Conservation (phyloP, 2,113 vertebrate species). For the Elachura formosa region DNA sequence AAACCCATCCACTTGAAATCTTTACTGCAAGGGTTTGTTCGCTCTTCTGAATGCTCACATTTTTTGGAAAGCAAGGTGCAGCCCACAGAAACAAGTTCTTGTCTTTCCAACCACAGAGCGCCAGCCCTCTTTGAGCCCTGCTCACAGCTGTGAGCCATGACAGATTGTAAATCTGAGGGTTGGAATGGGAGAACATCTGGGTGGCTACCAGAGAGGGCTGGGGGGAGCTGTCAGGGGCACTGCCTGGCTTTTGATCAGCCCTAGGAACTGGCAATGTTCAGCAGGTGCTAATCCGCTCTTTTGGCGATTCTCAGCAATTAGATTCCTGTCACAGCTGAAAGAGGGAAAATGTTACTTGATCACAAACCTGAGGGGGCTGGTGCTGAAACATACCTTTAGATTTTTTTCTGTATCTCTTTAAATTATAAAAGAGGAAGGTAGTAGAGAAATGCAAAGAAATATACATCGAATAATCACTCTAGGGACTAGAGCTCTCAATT, state of each 20-base stretch:
- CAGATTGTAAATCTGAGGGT: constrained; percentile 22
- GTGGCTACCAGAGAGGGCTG: neutral
- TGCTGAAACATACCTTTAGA: neutral
- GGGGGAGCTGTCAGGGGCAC: neutral
- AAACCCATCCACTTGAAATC: neutral
- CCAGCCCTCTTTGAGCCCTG: neutral
- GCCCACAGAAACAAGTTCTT: neutral
- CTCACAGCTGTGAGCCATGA: neutral
- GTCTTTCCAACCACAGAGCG: neutral
- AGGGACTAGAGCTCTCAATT: neutral
- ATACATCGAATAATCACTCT: neutral
- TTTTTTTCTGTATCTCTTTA: neutral
- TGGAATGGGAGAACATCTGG: constrained; percentile 7
- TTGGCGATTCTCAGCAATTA: neutral
- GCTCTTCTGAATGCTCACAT: accelerated
- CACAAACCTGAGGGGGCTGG: neutral
- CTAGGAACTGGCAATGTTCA: neutral
- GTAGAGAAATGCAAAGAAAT: neutral
- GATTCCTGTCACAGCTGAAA: neutral
- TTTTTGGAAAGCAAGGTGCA: constrained; percentile 12
- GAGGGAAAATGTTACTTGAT: neutral
- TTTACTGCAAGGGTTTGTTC: neutral
- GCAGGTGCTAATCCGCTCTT: neutral
- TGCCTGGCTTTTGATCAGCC: neutral
- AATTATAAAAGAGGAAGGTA: neutral